Evolutionary conservation across 2,888 invertebrate genomes (phyloP), one percentile per base, ranked within the genome.

Genomic region (Drosophila mercatorum): DNA sequence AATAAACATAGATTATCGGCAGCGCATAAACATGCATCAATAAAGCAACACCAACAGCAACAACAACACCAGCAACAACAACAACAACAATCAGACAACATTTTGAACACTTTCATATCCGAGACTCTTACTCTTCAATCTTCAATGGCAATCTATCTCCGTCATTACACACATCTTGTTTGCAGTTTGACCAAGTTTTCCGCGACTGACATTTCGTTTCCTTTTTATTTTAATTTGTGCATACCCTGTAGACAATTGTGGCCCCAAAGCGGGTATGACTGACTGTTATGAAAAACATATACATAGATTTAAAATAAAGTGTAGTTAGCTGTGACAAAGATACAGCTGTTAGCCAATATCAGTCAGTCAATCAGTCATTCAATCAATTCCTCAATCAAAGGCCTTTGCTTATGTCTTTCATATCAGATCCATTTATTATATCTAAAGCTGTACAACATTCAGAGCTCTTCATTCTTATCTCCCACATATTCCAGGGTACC

Each of bases 191-290:
- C 68, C 80, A 79, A 77, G 71, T 85, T 84, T 83, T 84, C 88
- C 84, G 88, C 77, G 68, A 72, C 74, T 77, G 71, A 66, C 72
- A 79, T 75, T 82, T 79, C 43, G 55, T 82, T 84, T 89, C 83
- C 85, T 71, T 79, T 63, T 52, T 34, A 17, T 40, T 43, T 47
- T 26, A 22, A 10, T 14, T 44, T 44, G 10, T 57, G 3, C 4
- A 47, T 55, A 70, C 62, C 49, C 63, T 51, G 10, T 43, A 17
- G 0, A 8, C 36, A 10, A 5, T 3, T 3, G 5, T 10, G 31
- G 11, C 5, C 5, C 5, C 5, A 14, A 2, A 2, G 3, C n/a
- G 49, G 49, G 31, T 11, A 7, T n/a, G 28, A 49, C 1, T 11
- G 49, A 47, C 47, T 17, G 11, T 8, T 47, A 3, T 7, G 3